Base-by-base conservation (phyloP, 2,888 invertebrate species). In the Lordiphosa fenestrarum region DNA sequence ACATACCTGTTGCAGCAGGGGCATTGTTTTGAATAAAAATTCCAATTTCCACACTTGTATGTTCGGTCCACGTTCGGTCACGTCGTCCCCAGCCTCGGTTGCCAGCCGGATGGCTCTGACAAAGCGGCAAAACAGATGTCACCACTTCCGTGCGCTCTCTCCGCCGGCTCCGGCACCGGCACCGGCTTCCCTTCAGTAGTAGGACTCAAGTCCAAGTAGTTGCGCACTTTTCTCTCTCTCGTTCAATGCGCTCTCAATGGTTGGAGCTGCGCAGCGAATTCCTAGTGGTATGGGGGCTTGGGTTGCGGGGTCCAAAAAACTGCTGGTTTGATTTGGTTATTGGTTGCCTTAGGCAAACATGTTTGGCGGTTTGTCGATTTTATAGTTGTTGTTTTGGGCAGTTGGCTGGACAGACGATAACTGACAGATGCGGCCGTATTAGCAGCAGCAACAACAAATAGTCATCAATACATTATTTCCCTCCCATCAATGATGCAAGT, bases 1-100 rank as follows among this genome's bases (percentile, higher is more conserved):
- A 88, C 88, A 87, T 88, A 88, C 88, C 88, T 88, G 88, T 88
- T 88, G 88, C 88, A 88, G 86, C 78, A 85, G 85, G 75, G 88
- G 88, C 88, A 88, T 88, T 87, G 87, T 88, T 88, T 88, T 87
- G 87, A 87, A 87, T 87, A 87, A 86, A 85, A 86, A 87, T 86
- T 86, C 86, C 86, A 87, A 87, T 87, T 87, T 83, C 86, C 86
- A 85, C 87, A 85, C 81, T 85, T 87, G 84, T 83, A 52, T 60
- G 66, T 73, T 77, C 76, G 84, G 65, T 53, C 35, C 53, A 68
- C 52, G 66, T 44, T 48, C 56, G 49, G 56, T 64, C 62, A 71
- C 55, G 54, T 40, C 46, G 55, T 38, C 49, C 19, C 65, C 37
- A 60, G 53, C 69, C 56, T 71, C 72, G 65, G 73, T 69, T 67